Base-by-base conservation (phyloP, 2,797 vertebrate species). In the Sandelia bainsii region DNA sequence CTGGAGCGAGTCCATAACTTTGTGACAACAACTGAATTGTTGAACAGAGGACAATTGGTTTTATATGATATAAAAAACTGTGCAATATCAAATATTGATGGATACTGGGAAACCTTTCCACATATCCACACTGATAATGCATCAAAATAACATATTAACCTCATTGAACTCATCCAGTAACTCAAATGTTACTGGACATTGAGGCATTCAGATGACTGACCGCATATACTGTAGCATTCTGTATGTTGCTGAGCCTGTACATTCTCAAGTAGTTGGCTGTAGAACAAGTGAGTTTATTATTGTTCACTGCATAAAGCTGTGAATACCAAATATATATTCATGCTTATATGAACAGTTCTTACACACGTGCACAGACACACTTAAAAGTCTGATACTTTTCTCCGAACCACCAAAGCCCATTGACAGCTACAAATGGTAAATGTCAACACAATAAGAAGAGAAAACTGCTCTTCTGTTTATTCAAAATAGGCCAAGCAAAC, bases 391-490 rank as follows among this genome's bases (percentile, higher is more conserved):
- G 0, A n/a, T 66, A 42, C 44, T 75, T 72, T 69, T 62, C 45
- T 42, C 19, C 51, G 61, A 68, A 67, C 14, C 37, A 53, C 40
- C 46, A 45, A 27, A 17, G 37, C 69, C 52, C 42, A 48, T 27
- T 64, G 62, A 54, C 45, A 75, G 68, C 66, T 53, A 22, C 49
- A 54, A 42, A 69, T 78, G 56, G 23, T 72, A 69, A 66, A 82
- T 74, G 72, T 69, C 81, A 79, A 63, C 49, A 56, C 42, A 46
- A 14, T 22, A 56, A 51, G 25, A 66, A 17, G 54, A 58, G 14
- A 42, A 42, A 42, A 14, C 11, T 14, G 39, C 11, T 42, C 12
- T 14, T 57, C 34, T 67, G 27, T 85, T 77, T 62, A 69, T 80
- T 71, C 45, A 61, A 74, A 69, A 49, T 16, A 63, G 20, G 10